A percentile compares a stretch with the other conserved stretches of the same genome.
Evolutionary conservation across 2,888 invertebrate species (phyloP).

Genomic region (Sicus ferrugineus): DNA sequence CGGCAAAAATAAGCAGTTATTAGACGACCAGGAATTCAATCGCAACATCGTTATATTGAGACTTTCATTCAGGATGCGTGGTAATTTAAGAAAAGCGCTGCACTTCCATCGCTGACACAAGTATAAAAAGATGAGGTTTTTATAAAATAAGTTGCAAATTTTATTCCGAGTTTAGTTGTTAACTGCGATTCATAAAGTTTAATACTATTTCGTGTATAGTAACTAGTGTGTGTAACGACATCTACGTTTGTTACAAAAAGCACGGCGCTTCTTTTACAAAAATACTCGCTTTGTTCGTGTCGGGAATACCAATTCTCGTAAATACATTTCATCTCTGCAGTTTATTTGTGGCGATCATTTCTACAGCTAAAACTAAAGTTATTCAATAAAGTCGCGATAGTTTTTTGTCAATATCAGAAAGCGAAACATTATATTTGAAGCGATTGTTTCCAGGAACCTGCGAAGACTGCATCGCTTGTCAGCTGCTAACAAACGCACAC

Average conservation of each 20-base stretch:
- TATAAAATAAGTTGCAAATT: neutral
- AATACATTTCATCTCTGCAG: neutral
- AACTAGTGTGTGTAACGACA: neutral
- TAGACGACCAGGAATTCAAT: no score
- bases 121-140: no score
- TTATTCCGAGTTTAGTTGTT: neutral
- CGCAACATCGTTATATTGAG: no score
- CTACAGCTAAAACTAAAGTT: neutral
- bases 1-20: no score
- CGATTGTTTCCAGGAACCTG: neutral
- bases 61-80: no score
- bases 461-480: neutral
- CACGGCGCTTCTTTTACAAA: no score
- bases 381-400: neutral
- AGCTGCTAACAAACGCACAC: neutral
- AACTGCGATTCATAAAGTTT: neutral
- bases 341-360: neutral
- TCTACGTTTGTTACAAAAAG: no score
- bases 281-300: neutral
- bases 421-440: neutral
- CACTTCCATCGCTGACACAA: no score
- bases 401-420: neutral
- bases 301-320: neutral
- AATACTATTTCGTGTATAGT: conserved; percentile 15
- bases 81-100: no score